A percentile compares a stretch with the other conserved stretches of the same genome.
Evolutionary conservation across 1,140 invertebrate species (phyloP).

Genomic region (Lepidurus packardi): DNA sequence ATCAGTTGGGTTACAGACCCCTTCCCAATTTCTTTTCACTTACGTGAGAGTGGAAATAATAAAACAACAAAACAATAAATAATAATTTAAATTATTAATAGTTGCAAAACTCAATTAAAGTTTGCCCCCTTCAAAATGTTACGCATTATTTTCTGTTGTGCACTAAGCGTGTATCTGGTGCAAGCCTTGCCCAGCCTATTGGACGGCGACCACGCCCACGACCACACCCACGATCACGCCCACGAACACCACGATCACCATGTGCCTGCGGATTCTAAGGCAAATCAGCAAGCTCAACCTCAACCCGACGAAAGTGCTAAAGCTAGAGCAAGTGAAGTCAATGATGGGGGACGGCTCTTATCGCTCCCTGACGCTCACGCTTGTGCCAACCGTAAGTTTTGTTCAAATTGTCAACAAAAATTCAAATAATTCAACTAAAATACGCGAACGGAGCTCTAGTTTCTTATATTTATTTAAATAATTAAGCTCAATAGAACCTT

Average conservation of each 20-base stretch:
- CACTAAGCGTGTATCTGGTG: neutral
- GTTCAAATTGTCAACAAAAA: no score
- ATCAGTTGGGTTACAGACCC: constrained; percentile 14
- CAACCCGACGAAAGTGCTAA: constrained; percentile 12
- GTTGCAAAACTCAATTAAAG: no score
- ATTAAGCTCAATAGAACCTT: no score
- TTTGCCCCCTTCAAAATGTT: neutral
- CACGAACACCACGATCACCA: constrained; percentile 18
- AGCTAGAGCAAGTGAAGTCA: constrained; percentile 31
- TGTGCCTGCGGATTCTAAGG: neutral
- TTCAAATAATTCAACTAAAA: no score
- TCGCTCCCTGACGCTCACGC: constrained; percentile 30
- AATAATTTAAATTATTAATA: no score
- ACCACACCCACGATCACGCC: constrained; percentile 23
- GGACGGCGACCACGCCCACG: constrained; percentile 29
- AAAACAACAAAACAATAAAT: neutral
- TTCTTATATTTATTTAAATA: no score
- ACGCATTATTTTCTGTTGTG: neutral
- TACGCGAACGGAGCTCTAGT: no score
- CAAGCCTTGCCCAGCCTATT: constrained; percentile 21
- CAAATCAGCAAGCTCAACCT: constrained; percentile 3
- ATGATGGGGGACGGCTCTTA: constrained; percentile 33
- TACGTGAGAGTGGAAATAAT: neutral
- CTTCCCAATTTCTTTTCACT: neutral
- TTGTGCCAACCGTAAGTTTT: constrained; percentile 30